Percentiles rank a stretch among this genome's conserved stretches.
phyloP scores from a whole-genome alignment of 2,888 invertebrate species.

The Leucophora obtusa region DNA sequence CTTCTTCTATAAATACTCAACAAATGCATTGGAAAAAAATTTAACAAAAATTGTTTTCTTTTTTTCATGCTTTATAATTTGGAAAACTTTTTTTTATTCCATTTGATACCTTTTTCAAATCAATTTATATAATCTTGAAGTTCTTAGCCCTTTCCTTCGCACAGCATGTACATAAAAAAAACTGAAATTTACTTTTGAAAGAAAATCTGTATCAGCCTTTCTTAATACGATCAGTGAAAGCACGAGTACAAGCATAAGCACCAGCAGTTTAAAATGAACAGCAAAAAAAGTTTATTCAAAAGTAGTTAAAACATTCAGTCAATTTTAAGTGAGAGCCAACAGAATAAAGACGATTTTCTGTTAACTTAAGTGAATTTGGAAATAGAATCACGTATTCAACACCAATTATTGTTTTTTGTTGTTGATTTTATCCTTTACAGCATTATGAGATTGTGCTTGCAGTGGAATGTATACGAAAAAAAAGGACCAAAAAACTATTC shows the following conservation, averaged over 20 bases:
- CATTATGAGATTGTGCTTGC: not conserved
- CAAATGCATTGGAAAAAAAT: not conserved
- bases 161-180: not conserved
- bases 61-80: not conserved
- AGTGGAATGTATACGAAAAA: too few relatives aligned
- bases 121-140: conserved; percentile 8
- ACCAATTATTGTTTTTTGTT: conserved; percentile 32
- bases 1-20: too few relatives aligned
- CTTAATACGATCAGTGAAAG: not conserved
- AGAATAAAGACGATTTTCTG: conserved; percentile 10
- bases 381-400: conserved; percentile 43
- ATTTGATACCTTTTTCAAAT: conserved; percentile 15
- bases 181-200: not conserved
- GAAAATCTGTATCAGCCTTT: not conserved
- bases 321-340: conserved; percentile 24
- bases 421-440: not conserved
- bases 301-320: conserved; percentile 12
- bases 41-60: not conserved
- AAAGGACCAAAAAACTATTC: not conserved
- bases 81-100: not conserved
- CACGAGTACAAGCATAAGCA: not conserved
- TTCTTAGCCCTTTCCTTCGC: not conserved
- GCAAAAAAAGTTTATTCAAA: not conserved
- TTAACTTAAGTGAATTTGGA: conserved; percentile 32
- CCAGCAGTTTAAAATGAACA: not conserved